phyloP scores from a whole-genome alignment of 2,113 vertebrate species.

The Myiopsitta monachus region DNA sequence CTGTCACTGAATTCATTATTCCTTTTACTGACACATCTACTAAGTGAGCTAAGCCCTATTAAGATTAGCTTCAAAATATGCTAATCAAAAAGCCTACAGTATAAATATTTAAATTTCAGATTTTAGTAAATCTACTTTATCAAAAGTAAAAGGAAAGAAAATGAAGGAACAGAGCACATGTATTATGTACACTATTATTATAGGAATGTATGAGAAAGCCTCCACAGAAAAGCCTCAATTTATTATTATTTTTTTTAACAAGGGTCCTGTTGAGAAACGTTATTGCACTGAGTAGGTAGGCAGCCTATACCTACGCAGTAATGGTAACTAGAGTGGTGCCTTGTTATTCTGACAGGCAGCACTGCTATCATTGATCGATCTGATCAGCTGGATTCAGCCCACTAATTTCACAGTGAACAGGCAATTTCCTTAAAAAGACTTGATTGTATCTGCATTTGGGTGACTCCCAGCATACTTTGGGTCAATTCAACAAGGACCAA shows the following conservation, averaged over 20 bases:
- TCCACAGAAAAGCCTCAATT: neutral
- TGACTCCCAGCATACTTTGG: neutral
- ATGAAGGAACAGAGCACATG: neutral
- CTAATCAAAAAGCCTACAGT: constrained; percentile 17
- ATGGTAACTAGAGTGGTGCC: neutral
- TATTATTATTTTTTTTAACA: neutral
- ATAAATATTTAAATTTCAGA: constrained; percentile 58
- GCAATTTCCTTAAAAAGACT: neutral
- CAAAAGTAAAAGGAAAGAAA: constrained; percentile 21
- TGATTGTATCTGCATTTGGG: neutral
- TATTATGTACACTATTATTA: neutral
- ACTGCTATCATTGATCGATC: neutral
- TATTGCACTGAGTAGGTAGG: neutral
- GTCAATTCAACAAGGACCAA: neutral
- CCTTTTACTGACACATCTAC: constrained; percentile 17
- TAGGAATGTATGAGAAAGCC: neutral
- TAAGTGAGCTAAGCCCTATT: constrained; percentile 15
- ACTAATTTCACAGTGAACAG: neutral
- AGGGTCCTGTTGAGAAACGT: neutral
- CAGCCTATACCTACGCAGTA: neutral
- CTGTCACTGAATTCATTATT: constrained; percentile 22
- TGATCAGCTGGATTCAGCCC: constrained; percentile 21
- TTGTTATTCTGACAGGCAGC: neutral
- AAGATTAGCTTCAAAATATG: constrained; percentile 42
- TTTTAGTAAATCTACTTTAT: constrained; percentile 22